Evolutionary conservation across 2,113 vertebrate species (phyloP).

Genomic region (Fulmarus glacialis): DNA sequence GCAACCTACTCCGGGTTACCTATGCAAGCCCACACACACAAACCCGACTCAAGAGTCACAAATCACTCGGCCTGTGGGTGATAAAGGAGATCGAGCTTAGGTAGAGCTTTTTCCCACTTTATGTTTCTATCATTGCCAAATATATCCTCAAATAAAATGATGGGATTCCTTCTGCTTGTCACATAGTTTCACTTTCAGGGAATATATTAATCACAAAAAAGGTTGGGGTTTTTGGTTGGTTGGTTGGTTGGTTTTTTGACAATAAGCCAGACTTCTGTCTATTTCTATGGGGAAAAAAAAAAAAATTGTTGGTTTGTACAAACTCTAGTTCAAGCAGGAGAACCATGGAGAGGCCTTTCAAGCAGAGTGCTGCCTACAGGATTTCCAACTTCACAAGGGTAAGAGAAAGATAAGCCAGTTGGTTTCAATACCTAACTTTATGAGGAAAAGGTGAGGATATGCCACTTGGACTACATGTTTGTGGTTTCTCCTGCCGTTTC

Average conservation of each 20-base stretch:
- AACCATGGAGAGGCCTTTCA: background rate
- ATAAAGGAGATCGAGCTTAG: background rate
- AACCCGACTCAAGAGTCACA: background rate
- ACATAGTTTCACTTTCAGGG: background rate
- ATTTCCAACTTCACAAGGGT: constrained; percentile 31
- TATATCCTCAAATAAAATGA: background rate
- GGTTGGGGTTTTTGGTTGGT: background rate
- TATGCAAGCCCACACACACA: background rate
- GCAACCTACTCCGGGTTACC: background rate
- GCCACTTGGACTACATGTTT: constrained; percentile 36
- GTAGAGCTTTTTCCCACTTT: background rate
- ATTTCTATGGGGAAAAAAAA: background rate
- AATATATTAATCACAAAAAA: background rate
- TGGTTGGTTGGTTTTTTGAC: background rate
- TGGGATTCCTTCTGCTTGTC: background rate
- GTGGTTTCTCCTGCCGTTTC: constrained; percentile 29
- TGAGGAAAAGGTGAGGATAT: constrained; percentile 32
- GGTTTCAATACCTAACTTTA: background rate
- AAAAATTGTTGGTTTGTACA: background rate
- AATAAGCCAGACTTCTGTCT: background rate
- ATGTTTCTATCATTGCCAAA: background rate
- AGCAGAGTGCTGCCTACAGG: background rate
- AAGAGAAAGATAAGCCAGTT: constrained; percentile 9
- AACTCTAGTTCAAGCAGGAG: background rate
- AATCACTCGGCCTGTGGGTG: background rate